Evolutionary conservation across 64 coral and sea anemone species (phyloP), one percentile per base, ranked within the genome.

Genomic region (Dendrophyllia cribrosa): DNA sequence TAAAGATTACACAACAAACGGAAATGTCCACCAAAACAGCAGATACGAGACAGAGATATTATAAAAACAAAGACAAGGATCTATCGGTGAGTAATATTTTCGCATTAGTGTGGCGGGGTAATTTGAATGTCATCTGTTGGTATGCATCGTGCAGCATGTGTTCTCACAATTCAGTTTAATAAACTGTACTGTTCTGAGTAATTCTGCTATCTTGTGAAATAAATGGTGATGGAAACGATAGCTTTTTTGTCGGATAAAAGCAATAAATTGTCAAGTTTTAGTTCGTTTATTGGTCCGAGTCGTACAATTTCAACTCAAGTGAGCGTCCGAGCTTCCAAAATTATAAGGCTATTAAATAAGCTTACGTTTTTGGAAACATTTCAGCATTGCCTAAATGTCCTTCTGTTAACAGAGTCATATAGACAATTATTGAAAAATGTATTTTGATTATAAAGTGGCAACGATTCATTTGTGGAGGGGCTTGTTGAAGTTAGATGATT

Each of bases 61-160:
- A 99, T 82, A 99, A 99, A 80, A 95, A 99, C 85, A 99, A 99
- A 51, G 94, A 99, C 78, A 96, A 96, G 93, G 97, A 99, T 88
- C 91, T 91, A 53, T 70, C 88, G 78, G 97, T 99, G 55, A 89
- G 97, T 99, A 49, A 73, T 89, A 69, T 34, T 59, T 50, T 76
- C 43, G 74, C 45, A 66, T n/a, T 26, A 20, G 76, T 91, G 78
- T 94, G 91, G 88, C 91, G 81, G 70, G 88, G 55, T 79, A 69
- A 88, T 90, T 94, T 87, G 83, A 91, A 89, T 83, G 56, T 70
- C 73, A 89, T 50, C 61, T 64, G 49, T 43, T 72, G 24, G 17
- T 7, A 17, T 50, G 52, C 85, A 51, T 88, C 23, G 34, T 63
- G 72, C 68, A 59, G 51, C 51, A 52, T 75, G 70, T 88, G 51